Evolutionary conservation across 2,888 invertebrate species (phyloP).

Genomic region (Drosophila hawaiiensis): DNA sequence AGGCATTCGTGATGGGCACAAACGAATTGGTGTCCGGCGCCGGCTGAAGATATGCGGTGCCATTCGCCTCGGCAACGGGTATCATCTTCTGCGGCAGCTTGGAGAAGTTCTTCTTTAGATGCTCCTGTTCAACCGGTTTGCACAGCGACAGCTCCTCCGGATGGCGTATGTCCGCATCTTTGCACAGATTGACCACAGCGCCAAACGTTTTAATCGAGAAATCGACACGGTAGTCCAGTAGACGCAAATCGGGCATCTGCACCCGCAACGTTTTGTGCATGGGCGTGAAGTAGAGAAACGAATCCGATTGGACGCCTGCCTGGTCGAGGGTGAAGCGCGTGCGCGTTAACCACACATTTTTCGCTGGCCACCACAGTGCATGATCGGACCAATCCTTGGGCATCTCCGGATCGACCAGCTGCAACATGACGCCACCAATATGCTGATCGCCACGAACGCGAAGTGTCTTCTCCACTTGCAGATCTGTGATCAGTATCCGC

Average conservation of each 20-base stretch:
- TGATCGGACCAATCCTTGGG: constrained; percentile 99
- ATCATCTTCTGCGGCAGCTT: constrained; percentile 87
- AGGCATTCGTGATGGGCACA: constrained; percentile 89
- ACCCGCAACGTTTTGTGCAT: constrained; percentile 98
- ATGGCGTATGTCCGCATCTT: constrained; percentile 96
- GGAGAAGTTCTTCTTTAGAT: constrained; percentile 94
- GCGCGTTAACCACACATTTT: constrained; percentile 96
- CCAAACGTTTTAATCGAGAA: constrained; percentile 84
- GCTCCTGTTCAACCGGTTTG: constrained; percentile 92
- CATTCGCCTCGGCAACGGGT: constrained; percentile 82
- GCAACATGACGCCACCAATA: constrained; percentile 99
- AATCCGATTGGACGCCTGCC: constrained; percentile 98
- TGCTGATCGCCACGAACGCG: constrained; percentile 98
- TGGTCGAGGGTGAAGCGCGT: constrained; percentile 98
- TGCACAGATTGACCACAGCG: constrained; percentile 95
- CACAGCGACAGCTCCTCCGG: constrained; percentile 98
- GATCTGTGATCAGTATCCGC: constrained; percentile 95
- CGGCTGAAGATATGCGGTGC: constrained; percentile 83
- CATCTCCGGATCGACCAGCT: constrained; percentile 98
- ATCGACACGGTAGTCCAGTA: constrained; percentile 94
- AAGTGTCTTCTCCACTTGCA: constrained; percentile 95
- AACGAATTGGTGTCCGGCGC: constrained; percentile 94
- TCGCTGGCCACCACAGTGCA: constrained; percentile 99
- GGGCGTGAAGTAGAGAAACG: constrained; percentile 96
- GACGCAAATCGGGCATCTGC: constrained; percentile 96